A percentile compares a stretch with the other conserved stretches of the same genome.
Conservation (phyloP, 2,113 vertebrate species). For the Xiphophorus maculatus region DNA sequence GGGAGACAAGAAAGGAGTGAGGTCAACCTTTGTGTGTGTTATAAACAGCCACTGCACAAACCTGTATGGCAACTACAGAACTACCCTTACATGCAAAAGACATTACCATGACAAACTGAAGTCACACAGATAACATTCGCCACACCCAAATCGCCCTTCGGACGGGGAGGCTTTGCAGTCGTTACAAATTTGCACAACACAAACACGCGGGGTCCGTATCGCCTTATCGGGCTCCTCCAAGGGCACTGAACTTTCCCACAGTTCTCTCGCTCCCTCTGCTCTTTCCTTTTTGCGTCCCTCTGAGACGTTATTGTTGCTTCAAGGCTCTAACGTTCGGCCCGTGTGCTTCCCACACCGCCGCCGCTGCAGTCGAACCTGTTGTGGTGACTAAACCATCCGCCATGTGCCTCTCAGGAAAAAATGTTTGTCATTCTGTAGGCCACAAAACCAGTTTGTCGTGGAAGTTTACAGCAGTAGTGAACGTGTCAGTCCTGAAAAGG, state of each 20-base stretch:
- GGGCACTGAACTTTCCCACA: slow-evolving; percentile 75
- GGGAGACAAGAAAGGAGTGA: background rate
- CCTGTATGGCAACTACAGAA: slow-evolving; percentile 43
- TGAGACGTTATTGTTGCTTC: slow-evolving; percentile 51
- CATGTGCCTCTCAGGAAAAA: slow-evolving; percentile 28
- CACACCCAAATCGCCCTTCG: slow-evolving; percentile 61
- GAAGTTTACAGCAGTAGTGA: background rate
- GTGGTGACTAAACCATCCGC: slow-evolving; percentile 51
- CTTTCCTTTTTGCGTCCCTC: slow-evolving; percentile 19
- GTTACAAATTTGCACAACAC: slow-evolving; percentile 68
- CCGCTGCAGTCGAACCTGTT: slow-evolving; percentile 16
- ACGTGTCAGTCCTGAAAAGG: background rate
- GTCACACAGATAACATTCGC: slow-evolving; percentile 36
- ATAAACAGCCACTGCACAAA: slow-evolving; percentile 38
- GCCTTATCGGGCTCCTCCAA: slow-evolving; percentile 72
- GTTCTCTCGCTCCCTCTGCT: slow-evolving; percentile 31
- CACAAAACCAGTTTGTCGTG: slow-evolving; percentile 63
- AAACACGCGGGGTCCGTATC: slow-evolving; percentile 59
- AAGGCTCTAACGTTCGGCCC: slow-evolving; percentile 43
- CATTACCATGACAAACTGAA: slow-evolving; percentile 43
- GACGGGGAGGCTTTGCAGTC: slow-evolving; percentile 40
- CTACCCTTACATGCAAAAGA: slow-evolving; percentile 10
- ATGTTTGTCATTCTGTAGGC: slow-evolving; percentile 29
- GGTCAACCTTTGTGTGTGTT: slow-evolving; percentile 41
- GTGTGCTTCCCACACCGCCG: slow-evolving; percentile 56